Conservation (phyloP, 2,797 vertebrate genomes). For the Hydrolagus colliei region DNA sequence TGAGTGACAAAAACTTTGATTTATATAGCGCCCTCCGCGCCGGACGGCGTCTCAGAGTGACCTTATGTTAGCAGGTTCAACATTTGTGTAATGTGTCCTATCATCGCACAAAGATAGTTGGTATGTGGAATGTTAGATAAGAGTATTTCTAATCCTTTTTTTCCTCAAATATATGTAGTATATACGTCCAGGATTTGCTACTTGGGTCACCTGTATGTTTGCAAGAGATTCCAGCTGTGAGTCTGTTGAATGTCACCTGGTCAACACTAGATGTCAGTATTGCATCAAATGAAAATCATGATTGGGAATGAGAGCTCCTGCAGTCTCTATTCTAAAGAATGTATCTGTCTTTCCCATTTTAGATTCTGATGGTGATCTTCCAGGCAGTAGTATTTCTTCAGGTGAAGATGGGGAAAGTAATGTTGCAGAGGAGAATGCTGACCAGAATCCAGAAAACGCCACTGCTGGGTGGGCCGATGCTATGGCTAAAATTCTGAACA, state of each 20-base stretch:
- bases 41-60: too few species aligned
- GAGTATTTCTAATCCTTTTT: neutral
- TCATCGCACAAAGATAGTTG: too few species aligned
- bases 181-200: neutral
- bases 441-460: conserved; percentile 41
- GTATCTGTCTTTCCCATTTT: neutral
- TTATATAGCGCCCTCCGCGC: too few species aligned
- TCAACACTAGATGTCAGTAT: conserved; percentile 26
- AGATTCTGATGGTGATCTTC: conserved; percentile 43
- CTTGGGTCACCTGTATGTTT: neutral
- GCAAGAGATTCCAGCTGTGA: too few species aligned
- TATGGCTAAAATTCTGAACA: conserved; percentile 84
- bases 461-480: conserved; percentile 81
- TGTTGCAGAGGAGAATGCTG: conserved; percentile 35
- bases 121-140: too few species aligned
- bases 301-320: too few species aligned
- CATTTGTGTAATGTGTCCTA: too few species aligned
- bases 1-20: too few species aligned
- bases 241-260: neutral
- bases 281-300: conserved; percentile 9
- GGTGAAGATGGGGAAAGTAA: conserved; percentile 39
- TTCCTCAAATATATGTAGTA: neutral
- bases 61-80: too few species aligned
- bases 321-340: neutral
- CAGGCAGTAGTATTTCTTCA: conserved; percentile 49